Evolutionary conservation across 2,888 invertebrate genomes (phyloP).

Genomic region (Limnephilus auricula): DNA sequence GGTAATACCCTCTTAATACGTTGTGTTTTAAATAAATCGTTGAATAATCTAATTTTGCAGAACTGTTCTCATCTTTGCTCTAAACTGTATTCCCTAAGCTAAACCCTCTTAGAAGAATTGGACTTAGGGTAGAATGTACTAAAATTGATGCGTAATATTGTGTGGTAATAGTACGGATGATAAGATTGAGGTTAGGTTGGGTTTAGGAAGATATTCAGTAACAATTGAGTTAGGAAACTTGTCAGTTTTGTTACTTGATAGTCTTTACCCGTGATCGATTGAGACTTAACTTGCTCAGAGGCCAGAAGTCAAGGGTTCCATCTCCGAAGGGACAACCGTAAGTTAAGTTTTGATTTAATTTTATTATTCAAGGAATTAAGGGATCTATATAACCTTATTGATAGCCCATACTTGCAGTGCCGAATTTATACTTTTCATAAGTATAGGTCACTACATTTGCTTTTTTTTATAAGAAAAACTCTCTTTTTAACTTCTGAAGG

Average conservation of each 20-base stretch:
- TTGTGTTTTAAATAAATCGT: neutral
- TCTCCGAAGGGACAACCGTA: neutral
- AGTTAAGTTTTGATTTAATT: neutral
- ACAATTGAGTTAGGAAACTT: neutral
- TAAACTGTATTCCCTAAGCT: neutral
- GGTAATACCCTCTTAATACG: too few relatives aligned
- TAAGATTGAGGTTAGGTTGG: neutral
- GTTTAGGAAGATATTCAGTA: neutral
- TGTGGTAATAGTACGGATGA: neutral
- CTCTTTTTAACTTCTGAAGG: too few relatives aligned
- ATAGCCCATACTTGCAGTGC: too few relatives aligned
- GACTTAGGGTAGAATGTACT: neutral
- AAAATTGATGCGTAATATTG: neutral
- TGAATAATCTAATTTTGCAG: neutral
- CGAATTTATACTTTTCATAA: too few relatives aligned
- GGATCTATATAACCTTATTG: too few relatives aligned
- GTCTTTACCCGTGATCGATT: neutral
- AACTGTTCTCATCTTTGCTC: neutral
- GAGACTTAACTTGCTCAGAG: neutral
- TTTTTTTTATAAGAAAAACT: too few relatives aligned
- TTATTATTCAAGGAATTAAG: neutral
- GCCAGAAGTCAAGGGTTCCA: neutral
- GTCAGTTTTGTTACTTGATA: neutral
- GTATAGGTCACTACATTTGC: too few relatives aligned
- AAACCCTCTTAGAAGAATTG: neutral